Percentiles rank a stretch among this genome's conserved stretches.
Evolutionary conservation across 2,113 vertebrate genomes (phyloP).

Genomic region (Sinocyclocheilus rhinocerous): DNA sequence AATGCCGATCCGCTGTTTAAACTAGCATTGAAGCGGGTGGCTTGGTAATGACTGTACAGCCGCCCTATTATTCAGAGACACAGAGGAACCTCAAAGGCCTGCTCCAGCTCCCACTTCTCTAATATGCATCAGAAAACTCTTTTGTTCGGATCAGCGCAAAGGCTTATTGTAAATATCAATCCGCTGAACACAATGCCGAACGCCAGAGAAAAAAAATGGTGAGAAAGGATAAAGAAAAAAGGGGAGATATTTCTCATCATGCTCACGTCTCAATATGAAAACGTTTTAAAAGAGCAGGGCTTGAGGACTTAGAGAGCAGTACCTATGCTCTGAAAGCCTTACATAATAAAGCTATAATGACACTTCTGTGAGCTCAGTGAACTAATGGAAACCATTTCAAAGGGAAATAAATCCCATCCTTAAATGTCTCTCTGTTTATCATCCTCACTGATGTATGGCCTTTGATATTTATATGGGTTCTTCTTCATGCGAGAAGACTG

Average conservation of each 20-base stretch:
- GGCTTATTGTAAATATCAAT: conserved; percentile 54
- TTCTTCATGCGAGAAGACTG: conserved; percentile 20
- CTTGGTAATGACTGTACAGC: conserved; percentile 44
- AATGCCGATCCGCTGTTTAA: conserved; percentile 33
- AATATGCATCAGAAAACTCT: conserved; percentile 46
- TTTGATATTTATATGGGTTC: conserved; percentile 37
- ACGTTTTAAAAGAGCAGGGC: conserved; percentile 25
- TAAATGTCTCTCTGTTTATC: conserved; percentile 51
- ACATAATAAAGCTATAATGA: conserved; percentile 58
- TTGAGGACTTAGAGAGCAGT: conserved; percentile 41
- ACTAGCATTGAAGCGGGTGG: conserved; percentile 23
- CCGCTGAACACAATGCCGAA: conserved; percentile 15
- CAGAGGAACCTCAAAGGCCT: conserved; percentile 40
- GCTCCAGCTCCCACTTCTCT: conserved; percentile 23
- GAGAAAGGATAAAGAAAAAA: conserved; percentile 34
- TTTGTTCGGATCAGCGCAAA: conserved; percentile 42
- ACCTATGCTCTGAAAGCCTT: conserved; percentile 51
- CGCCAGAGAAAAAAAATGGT: not conserved
- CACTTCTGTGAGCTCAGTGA: conserved; percentile 48
- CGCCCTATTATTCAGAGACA: conserved; percentile 45
- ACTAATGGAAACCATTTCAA: conserved; percentile 54
- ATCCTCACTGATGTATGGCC: conserved; percentile 37
- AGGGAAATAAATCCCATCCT: conserved; percentile 52
- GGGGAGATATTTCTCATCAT: conserved; percentile 32
- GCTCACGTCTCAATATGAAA: conserved; percentile 23